Conservation (phyloP, 2,888 invertebrate species). For the Dryomyza anilis region DNA sequence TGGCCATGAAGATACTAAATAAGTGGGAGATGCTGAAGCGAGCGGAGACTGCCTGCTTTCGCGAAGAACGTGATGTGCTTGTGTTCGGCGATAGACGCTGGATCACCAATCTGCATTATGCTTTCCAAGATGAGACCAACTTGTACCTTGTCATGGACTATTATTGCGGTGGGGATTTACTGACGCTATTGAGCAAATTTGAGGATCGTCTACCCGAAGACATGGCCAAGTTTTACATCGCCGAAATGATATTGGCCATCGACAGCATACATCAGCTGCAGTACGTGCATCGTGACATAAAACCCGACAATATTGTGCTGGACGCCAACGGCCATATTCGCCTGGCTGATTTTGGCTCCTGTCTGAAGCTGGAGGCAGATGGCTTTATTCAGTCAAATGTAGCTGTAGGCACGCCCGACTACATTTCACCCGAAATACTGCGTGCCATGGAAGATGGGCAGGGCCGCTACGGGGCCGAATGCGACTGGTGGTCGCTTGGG, state of each 20-base stretch:
- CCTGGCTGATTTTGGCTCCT: slow-evolving; percentile 98
- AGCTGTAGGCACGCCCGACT: slow-evolving; percentile 99
- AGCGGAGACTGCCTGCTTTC: slow-evolving; percentile 90
- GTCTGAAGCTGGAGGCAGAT: slow-evolving; percentile 85
- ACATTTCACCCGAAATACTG: slow-evolving; percentile 98
- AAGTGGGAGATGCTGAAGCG: slow-evolving; percentile 99
- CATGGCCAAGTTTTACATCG: slow-evolving; percentile 97
- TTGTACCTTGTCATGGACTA: slow-evolving; percentile 99
- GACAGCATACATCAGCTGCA: slow-evolving; percentile 94
- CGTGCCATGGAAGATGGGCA: slow-evolving; percentile 99
- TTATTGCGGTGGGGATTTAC: slow-evolving; percentile 97
- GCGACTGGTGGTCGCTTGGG: slow-evolving; percentile 99
- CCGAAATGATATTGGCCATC: slow-evolving; percentile 98
- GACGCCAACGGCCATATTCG: slow-evolving; percentile 97
- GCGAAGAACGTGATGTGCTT: slow-evolving; percentile 96
- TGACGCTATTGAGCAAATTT: slow-evolving; percentile 96
- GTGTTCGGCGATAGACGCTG: slow-evolving; percentile 96
- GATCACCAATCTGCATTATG: slow-evolving; percentile 99
- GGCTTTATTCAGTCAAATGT: slow-evolving; percentile 97
- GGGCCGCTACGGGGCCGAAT: slow-evolving; percentile 96
- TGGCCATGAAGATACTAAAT: slow-evolving; percentile 99
- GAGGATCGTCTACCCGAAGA: slow-evolving; percentile 98
- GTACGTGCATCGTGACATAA: slow-evolving; percentile 97
- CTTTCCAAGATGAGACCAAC: slow-evolving; percentile 97
- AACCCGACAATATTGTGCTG: slow-evolving; percentile 96